phyloP scores from a whole-genome alignment of 2,113 vertebrate species.

The Poeciliopsis retropinna region DNA sequence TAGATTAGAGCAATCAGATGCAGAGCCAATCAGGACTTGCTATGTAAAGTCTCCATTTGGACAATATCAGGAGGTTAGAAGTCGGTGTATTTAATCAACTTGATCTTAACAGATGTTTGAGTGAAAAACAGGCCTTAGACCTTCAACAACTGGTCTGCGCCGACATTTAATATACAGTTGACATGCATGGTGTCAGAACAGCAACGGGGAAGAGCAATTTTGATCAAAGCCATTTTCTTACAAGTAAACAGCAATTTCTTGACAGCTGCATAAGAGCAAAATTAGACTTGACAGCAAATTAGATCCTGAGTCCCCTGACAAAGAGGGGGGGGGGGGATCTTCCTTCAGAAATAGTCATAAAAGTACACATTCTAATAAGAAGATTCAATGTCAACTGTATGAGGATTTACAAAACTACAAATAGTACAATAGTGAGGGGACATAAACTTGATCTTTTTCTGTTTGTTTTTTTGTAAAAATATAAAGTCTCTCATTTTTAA shows the following conservation, averaged over 20 bases:
- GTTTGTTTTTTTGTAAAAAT: not conserved
- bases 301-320: conserved; percentile 34
- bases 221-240: conserved; percentile 50
- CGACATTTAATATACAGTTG: not conserved
- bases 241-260: conserved; percentile 33
- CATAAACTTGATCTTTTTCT: not conserved
- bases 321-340: no score
- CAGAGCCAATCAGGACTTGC: not conserved
- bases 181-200: conserved; percentile 28
- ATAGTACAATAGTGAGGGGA: not conserved
- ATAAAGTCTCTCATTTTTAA: not conserved
- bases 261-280: conserved; percentile 43
- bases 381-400: conserved; percentile 36
- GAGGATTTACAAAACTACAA: not conserved
- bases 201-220: conserved; percentile 18
- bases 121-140: not conserved
- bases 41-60: conserved; percentile 23
- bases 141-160: not conserved
- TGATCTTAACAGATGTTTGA: conserved; percentile 15
- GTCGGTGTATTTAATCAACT: conserved; percentile 15
- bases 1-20: conserved; percentile 56
- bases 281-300: conserved; percentile 58
- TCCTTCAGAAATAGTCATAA: conserved; percentile 44
- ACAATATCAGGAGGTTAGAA: conserved; percentile 31
- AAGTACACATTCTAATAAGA: conserved; percentile 9